phyloP scores from a whole-genome alignment of 2,113 vertebrate species.

The Hippoglossus stenolepis region DNA sequence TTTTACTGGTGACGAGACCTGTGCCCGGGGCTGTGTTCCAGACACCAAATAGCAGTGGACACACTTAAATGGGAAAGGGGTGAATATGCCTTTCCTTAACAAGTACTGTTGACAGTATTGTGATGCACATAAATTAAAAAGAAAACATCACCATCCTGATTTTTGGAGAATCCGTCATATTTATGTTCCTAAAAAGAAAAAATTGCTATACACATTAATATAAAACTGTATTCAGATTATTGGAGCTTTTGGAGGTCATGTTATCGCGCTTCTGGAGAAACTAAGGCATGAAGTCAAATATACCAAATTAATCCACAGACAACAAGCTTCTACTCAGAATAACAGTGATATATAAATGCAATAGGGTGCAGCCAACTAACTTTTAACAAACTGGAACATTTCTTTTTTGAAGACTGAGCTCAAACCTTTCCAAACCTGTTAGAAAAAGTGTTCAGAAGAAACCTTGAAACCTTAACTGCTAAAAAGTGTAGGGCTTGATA shows the following conservation, averaged over 20 bases:
- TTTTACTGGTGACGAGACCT: no score
- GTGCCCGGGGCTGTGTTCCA: no score
- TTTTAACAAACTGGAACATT: neutral
- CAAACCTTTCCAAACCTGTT: neutral
- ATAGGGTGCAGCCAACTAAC: neutral
- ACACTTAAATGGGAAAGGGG: no score
- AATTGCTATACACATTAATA: neutral
- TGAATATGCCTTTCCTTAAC: no score
- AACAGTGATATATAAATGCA: neutral
- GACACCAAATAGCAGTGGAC: no score
- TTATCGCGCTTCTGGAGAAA: no score
- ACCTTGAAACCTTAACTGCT: conserved; percentile 10
- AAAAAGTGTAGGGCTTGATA: conserved; percentile 20
- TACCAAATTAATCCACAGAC: neutral
- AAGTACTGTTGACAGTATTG: no score
- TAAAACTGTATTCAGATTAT: neutral
- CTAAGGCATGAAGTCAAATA: neutral
- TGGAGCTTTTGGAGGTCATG: no score
- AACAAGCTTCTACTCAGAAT: neutral
- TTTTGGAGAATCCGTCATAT: no score
- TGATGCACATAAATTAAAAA: no score
- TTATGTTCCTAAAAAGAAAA: no score
- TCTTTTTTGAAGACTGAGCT: neutral
- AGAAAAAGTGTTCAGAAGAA: neutral
- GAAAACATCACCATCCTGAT: no score